Conservation (phyloP, 2,888 invertebrate species). For the Cheilosia scutellata region DNA sequence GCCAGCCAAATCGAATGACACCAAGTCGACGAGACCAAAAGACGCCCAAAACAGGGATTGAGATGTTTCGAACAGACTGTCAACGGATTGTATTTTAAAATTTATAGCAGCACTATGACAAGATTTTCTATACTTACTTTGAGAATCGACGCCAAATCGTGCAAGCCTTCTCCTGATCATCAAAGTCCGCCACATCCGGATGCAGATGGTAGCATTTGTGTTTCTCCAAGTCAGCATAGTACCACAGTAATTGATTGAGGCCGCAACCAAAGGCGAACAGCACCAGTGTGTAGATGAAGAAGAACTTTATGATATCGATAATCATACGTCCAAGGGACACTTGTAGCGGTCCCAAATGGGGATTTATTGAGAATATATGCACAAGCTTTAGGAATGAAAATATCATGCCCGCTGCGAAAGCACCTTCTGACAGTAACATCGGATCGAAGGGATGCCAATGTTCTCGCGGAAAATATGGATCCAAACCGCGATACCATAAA, state of each 20-base stretch:
- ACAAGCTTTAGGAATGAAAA: slow-evolving; percentile 97
- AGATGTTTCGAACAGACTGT: slow-evolving; percentile 97
- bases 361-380: slow-evolving; percentile 98
- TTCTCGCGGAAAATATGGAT: slow-evolving; percentile 94
- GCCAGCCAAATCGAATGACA: slow-evolving; percentile 96
- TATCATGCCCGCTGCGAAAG: slow-evolving; percentile 98
- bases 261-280: slow-evolving; percentile 98
- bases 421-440: slow-evolving; percentile 95
- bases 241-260: slow-evolving; percentile 96
- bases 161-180: slow-evolving; percentile 92
- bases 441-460: slow-evolving; percentile 98
- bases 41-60: slow-evolving; percentile 99
- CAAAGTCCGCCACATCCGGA: slow-evolving; percentile 91
- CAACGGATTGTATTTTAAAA: slow-evolving; percentile 73
- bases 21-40: slow-evolving; percentile 97
- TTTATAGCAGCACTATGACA: neutral
- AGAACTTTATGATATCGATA: slow-evolving; percentile 97
- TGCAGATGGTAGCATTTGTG: slow-evolving; percentile 92
- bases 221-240: slow-evolving; percentile 95
- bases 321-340: slow-evolving; percentile 97
- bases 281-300: slow-evolving; percentile 96
- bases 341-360: slow-evolving; percentile 95
- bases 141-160: slow-evolving; percentile 95
- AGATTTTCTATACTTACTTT: slow-evolving; percentile 86
- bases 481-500: slow-evolving; percentile 87